Evolutionary conservation across 2,113 vertebrate genomes (phyloP).

Genomic region (Petaurus breviceps): DNA sequence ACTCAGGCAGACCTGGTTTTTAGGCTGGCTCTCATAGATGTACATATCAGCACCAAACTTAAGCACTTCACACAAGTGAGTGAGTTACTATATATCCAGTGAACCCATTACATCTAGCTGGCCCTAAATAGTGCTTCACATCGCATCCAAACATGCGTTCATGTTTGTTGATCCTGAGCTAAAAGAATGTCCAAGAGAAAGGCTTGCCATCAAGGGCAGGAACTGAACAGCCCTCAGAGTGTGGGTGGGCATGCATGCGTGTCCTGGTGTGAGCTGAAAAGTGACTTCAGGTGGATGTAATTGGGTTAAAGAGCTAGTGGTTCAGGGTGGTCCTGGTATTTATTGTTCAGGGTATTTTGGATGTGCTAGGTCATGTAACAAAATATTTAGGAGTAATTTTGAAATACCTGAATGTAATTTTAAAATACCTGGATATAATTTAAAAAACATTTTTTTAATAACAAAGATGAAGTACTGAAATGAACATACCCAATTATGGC

Average conservation of each 20-base stretch:
- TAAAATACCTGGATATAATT: background rate
- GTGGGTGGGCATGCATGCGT: background rate
- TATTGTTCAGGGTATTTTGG: background rate
- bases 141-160: background rate
- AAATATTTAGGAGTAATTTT: background rate
- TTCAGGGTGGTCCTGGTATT: background rate
- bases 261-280: background rate
- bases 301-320: background rate
- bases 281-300: background rate
- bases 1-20: background rate
- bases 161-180: background rate
- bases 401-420: slow-evolving; percentile 29
- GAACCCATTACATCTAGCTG: background rate
- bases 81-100: background rate
- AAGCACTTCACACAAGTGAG: background rate
- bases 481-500: slow-evolving; percentile 24
- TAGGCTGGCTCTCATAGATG: background rate
- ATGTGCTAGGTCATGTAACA: background rate
- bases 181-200: background rate
- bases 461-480: slow-evolving; percentile 6
- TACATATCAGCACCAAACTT: background rate
- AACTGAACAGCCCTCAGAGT: background rate
- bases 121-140: background rate
- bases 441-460: background rate
- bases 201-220: background rate